phyloP scores from a whole-genome alignment of 2,113 vertebrate genomes.

The Stomatorhinus ivindoensis region DNA sequence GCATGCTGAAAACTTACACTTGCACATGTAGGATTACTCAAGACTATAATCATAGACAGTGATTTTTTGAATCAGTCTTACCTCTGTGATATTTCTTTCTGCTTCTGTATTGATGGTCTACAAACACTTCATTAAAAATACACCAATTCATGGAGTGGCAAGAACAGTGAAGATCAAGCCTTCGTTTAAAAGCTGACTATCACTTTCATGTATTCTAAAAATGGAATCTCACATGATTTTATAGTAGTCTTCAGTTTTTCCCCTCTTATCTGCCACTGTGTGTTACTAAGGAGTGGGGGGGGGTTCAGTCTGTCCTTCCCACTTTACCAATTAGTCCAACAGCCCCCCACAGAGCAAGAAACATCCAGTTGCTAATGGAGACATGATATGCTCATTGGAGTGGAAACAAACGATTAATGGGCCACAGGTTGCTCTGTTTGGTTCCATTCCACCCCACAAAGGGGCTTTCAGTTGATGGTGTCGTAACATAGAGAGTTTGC shows the following conservation, averaged over 20 bases:
- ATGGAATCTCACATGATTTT: neutral
- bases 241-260: neutral
- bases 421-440: slow-evolving; percentile 43
- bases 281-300: neutral
- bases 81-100: neutral
- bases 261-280: slow-evolving; percentile 21
- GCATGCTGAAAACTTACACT: neutral
- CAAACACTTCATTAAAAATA: neutral
- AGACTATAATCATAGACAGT: neutral
- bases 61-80: neutral
- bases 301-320: neutral
- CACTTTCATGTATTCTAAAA: neutral
- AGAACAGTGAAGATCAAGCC: neutral
- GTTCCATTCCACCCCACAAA: neutral
- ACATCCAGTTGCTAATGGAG: slow-evolving; percentile 70
- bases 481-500: neutral
- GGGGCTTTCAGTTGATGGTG: neutral
- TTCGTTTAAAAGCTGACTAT: neutral
- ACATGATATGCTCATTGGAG: slow-evolving; percentile 65
- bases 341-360: slow-evolving; percentile 65
- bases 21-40: neutral
- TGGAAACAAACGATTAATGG: slow-evolving; percentile 72
- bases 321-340: slow-evolving; percentile 49
- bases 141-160: neutral
- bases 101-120: neutral